A percentile compares a stretch with the other conserved stretches of the same genome.
Evolutionary conservation across 2,113 vertebrate species (phyloP).

Genomic region (Prionailurus bengalensis): DNA sequence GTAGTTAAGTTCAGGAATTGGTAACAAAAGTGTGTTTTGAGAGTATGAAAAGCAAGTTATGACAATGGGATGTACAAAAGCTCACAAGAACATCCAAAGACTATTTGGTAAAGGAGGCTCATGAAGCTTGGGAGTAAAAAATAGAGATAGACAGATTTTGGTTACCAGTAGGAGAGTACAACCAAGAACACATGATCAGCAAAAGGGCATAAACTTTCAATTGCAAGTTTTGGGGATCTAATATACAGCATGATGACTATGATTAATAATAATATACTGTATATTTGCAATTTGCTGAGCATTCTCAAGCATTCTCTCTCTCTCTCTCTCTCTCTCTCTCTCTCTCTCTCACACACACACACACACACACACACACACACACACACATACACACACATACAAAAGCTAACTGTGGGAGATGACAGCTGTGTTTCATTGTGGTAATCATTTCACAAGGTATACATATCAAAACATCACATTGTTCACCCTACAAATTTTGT

Average conservation of each 20-base stretch:
- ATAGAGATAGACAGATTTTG: background rate
- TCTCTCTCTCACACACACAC: too few relatives aligned
- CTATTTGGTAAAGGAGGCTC: background rate
- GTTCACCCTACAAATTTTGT: background rate
- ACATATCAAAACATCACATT: background rate
- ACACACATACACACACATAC: background rate
- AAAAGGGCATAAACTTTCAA: background rate
- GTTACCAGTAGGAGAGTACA: background rate
- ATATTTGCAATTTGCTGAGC: background rate
- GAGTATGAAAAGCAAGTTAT: background rate
- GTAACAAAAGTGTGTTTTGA: background rate
- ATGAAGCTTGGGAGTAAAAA: background rate
- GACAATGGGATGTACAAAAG: background rate
- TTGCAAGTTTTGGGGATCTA: background rate
- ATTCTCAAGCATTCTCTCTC: background rate
- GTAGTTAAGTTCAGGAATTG: background rate
- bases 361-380: too few relatives aligned
- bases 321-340: too few relatives aligned
- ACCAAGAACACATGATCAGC: background rate
- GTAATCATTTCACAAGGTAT: background rate
- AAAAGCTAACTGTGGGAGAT: background rate
- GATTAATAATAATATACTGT: background rate
- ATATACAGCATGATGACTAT: background rate
- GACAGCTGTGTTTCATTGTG: background rate
- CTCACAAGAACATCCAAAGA: background rate